A percentile compares a stretch with the other conserved stretches of the same genome.
Evolutionary conservation across 2,113 vertebrate species (phyloP).

Genomic region (Malaclemys terrapin): DNA sequence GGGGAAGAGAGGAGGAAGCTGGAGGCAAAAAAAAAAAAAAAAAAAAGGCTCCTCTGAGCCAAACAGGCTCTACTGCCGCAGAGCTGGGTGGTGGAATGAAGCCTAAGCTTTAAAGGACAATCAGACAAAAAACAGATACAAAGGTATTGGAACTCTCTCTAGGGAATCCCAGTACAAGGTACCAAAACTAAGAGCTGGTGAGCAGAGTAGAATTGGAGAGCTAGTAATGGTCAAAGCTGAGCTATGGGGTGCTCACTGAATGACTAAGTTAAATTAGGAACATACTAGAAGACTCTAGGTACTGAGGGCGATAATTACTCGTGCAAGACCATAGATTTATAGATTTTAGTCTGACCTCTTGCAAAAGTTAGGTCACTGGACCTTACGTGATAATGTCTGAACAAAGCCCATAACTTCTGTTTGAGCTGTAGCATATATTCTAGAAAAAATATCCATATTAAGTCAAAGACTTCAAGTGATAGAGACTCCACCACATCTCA

Average conservation of each 20-base stretch:
- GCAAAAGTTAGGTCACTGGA: background rate
- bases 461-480: background rate
- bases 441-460: background rate
- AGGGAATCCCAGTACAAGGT: background rate
- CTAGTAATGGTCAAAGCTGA: background rate
- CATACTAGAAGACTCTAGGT: background rate
- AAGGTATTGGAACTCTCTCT: background rate
- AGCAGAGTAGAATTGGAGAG: background rate
- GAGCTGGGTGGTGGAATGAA: background rate
- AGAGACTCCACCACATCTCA: background rate
- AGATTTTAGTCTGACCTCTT: background rate
- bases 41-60: background rate
- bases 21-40: background rate
- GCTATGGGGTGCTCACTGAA: background rate
- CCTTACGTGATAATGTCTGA: background rate
- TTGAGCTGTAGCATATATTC: background rate
- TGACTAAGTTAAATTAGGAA: background rate
- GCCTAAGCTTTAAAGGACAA: background rate
- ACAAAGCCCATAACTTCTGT: background rate
- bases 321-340: background rate
- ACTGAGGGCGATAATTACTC: background rate
- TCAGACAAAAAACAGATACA: background rate
- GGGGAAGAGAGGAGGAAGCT: background rate
- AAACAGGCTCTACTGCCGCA: accelerated
- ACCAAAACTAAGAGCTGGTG: background rate